Base-by-base conservation (phyloP, 2,797 vertebrate genomes). In the Crenichthys baileyi region DNA sequence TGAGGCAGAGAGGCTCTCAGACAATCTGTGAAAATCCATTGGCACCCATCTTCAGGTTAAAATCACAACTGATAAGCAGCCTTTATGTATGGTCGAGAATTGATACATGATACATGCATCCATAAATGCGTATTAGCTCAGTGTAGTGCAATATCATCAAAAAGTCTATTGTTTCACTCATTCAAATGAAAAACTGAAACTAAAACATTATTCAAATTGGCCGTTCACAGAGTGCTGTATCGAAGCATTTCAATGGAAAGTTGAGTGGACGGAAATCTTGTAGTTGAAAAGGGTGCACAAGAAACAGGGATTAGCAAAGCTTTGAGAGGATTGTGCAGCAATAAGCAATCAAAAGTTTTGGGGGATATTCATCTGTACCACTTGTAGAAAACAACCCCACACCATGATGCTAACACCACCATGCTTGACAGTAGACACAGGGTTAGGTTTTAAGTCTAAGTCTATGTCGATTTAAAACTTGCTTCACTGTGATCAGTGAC, bases 41-140 rank as follows among this genome's bases (percentile, higher is more conserved):
- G 22, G 73, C 77, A 89, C 77, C 83, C 79, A 79, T 53, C 76
- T 72, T 48, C 79, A 75, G 53, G n/a, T 77, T 53, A 26, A 73
- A 79, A 24, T 55, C 73, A 61, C 78, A 51, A 39, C 51, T 79
- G 29, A 44, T 72, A 46, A 55, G 65, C 74, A 73, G 65, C 73
- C 58, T 77, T 67, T n/a, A 75, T 31, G 75, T 58, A 63, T 20
- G 16, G 22, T 24, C 8, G 4, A 22, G 39, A 63, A 67, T 39
- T 67, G 20, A 31, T 31, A 24, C 12, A 50, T 31, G 18, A 20
- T 1, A 18, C 60, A 7, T 31, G 2, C 13, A 60, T 63, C 26
- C 15, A 31, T 36, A 20, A 36, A 63, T 5, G 60, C 15, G 61
- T 16, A 51, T 16, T 56, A 56, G 53, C 53, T 56, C 20, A 56